Conservation (phyloP, 2,113 vertebrate species). For the Mastomys coucha region DNA sequence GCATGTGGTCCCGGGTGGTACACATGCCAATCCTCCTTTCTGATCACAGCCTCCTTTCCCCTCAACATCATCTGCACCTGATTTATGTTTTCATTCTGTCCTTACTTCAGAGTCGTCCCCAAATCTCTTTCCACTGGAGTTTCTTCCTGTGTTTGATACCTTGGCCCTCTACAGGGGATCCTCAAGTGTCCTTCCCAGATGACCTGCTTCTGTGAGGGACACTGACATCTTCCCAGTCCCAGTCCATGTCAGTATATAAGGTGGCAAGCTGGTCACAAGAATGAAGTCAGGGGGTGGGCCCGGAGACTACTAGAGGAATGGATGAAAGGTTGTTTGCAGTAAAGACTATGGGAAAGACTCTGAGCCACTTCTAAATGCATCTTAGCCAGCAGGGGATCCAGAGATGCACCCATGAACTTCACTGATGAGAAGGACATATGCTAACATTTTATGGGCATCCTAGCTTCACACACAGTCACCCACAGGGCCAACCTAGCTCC, state of each 20-base stretch:
- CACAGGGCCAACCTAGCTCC: accelerated
- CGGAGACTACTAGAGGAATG: accelerated
- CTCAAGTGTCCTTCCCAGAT: background rate
- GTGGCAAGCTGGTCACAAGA: accelerated
- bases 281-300: background rate
- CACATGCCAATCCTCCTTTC: background rate
- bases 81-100: background rate
- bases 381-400: background rate
- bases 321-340: background rate
- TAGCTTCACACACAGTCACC: background rate
- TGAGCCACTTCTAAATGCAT: accelerated
- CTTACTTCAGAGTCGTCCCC: background rate
- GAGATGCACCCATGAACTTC: background rate
- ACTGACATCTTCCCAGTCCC: background rate
- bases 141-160: background rate
- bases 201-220: accelerated
- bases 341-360: no score
- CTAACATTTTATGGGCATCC: accelerated
- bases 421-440: background rate
- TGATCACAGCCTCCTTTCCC: background rate
- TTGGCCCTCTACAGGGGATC: background rate
- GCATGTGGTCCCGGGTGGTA: background rate
- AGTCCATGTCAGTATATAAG: accelerated
- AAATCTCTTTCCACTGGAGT: background rate
- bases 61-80: background rate